Evolutionary conservation across 2,888 invertebrate species (phyloP), one percentile per base, ranked within the genome.

Genomic region (Zele albiditarsus): DNA sequence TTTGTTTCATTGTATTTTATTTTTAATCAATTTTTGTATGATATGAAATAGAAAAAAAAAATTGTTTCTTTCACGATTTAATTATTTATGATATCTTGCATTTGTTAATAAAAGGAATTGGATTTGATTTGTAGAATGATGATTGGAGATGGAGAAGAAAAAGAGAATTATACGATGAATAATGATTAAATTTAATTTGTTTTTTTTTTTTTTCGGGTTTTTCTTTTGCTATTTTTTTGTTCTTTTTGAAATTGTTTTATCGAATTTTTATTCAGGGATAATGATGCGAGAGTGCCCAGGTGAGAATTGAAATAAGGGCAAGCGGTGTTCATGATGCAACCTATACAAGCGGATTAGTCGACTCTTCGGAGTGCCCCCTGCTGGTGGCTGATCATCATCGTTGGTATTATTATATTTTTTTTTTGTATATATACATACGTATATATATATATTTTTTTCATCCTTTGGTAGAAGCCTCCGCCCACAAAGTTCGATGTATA

Each of bases 291-390:
- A 31, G 69, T 16, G 53, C 33, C 67, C 73, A 73, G 73, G 73
- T 73, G 69, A 70, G 62, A 68, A 70, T 70, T 69, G 58, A 74
- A 63, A 63, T 69, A 74, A 74, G 63, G 69, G 53, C 53, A 53
- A 38, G n/a, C 33, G 20, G 42, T 63, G 69, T 27, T 71, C 49
- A 70, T 74, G 62, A 69, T 69, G 62, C 69, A 69, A 69, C 53
- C 12, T 31, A n/a, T n/a, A 62, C 62, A 27, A 31, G 31, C 20
- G 74, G 69, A 67, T 72, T 73, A 69, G 60, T 60, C 49, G 38
- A 63, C 63, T 63, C 33, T 63, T 63, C 10, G 46, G 20, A 20
- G 63, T 23, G 12, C 33, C 28, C 63, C 33, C 33, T 38, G 63
- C 53, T 53, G 53, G 6, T 63, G 63, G 63, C 33, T 27, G 27